phyloP scores from a whole-genome alignment of 1,140 invertebrate genomes.

The Mylabris phalerata region DNA sequence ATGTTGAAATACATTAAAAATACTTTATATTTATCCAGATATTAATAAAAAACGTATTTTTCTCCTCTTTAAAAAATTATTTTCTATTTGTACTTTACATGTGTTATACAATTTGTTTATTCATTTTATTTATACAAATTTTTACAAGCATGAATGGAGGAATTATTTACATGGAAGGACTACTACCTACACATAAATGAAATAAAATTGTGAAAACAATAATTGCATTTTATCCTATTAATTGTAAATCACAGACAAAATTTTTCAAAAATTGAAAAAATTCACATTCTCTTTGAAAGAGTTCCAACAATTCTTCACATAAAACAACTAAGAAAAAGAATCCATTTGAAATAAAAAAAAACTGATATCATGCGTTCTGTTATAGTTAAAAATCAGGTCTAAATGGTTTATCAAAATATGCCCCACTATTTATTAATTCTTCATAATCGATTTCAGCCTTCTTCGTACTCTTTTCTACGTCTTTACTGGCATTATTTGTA shows the following conservation, averaged over 20 bases:
- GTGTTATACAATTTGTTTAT: slow-evolving; percentile 7
- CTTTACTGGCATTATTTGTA: too few relatives aligned
- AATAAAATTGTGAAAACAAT: background rate
- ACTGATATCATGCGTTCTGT: background rate
- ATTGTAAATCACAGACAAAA: slow-evolving; percentile 15
- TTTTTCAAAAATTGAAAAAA: slow-evolving; percentile 10
- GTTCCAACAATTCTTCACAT: slow-evolving; percentile 2
- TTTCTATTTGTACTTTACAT: slow-evolving; percentile 17
- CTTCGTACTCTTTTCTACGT: too few relatives aligned
- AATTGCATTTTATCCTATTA: slow-evolving; percentile 7
- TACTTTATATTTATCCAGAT: too few relatives aligned
- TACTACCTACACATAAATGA: background rate
- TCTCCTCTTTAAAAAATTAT: slow-evolving; percentile 6
- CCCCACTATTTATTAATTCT: slow-evolving; percentile 8
- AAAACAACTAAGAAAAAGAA: too few relatives aligned
- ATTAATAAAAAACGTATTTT: too few relatives aligned
- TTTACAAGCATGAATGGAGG: slow-evolving; percentile 12
- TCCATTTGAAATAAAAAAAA: background rate
- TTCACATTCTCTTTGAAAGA: background rate
- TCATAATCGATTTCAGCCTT: slow-evolving; percentile 1
- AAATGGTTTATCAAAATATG: slow-evolving; percentile 10
- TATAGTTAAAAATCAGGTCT: slow-evolving; percentile 9
- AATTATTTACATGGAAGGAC: slow-evolving; percentile 10
- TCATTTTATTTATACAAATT: slow-evolving; percentile 4
- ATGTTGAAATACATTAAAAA: too few relatives aligned